phyloP scores from a whole-genome alignment of 2,113 vertebrate species.

The Callopanchax toddi region DNA sequence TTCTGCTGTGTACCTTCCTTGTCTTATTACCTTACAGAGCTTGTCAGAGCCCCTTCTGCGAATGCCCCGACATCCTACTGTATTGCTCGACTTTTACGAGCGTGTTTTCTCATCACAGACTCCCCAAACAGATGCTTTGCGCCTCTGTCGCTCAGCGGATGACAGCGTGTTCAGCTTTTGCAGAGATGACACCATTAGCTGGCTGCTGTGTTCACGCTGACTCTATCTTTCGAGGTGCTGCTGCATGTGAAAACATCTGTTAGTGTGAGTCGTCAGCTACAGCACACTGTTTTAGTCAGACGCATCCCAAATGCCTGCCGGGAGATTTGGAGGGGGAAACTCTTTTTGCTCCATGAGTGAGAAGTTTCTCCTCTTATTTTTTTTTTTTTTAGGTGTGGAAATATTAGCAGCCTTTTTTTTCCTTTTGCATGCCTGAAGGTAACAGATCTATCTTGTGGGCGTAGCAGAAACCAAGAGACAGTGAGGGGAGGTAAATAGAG shows the following conservation, averaged over 20 bases:
- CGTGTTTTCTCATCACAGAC: constrained; percentile 30
- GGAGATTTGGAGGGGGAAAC: constrained; percentile 11
- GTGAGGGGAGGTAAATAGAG: constrained; percentile 60
- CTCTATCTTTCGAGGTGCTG: constrained; percentile 26
- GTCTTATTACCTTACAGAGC: constrained; percentile 21
- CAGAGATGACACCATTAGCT: constrained; percentile 46
- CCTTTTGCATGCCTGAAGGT: constrained; percentile 58
- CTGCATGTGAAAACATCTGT: constrained; percentile 37
- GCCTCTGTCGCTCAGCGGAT: constrained; percentile 20
- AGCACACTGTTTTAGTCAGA: constrained; percentile 13
- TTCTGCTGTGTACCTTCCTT: constrained; percentile 17
- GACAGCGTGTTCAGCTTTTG: constrained; percentile 43
- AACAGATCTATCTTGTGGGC: constrained; percentile 70
- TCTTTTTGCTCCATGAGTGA: constrained; percentile 19
- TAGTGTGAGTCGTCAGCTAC: constrained; percentile 4
- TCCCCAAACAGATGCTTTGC: constrained; percentile 38
- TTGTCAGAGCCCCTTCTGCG: constrained; percentile 17
- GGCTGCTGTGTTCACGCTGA: constrained; percentile 28
- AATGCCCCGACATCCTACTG: constrained; percentile 22
- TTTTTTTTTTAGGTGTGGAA: constrained; percentile 38
- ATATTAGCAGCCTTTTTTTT: constrained; percentile 50
- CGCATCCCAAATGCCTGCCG: not conserved
- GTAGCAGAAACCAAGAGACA: constrained; percentile 62
- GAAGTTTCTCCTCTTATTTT: constrained; percentile 42
- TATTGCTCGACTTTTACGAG: constrained; percentile 1